Evolutionary conservation across 2,888 invertebrate genomes (phyloP).

Genomic region (Sinopyrophorus schimmeli): DNA sequence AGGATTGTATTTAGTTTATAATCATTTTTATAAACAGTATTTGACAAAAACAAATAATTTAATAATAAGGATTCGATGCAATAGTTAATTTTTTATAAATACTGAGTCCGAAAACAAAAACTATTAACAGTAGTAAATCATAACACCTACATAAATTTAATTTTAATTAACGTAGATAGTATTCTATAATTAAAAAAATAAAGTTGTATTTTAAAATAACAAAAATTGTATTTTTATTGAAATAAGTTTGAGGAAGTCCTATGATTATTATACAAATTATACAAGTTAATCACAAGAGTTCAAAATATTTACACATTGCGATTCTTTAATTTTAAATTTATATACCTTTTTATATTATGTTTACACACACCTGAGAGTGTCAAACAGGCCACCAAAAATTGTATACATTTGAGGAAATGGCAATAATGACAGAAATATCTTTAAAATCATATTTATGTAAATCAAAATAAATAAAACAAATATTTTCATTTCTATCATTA

Average conservation of each 20-base stretch:
- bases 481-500: too few species aligned
- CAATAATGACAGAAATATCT: conserved; percentile 12
- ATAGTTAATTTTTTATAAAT: too few species aligned
- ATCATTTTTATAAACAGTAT: too few species aligned
- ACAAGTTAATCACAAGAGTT: conserved; percentile 41
- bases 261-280: conserved; percentile 44
- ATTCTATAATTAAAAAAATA: background rate
- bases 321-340: conserved; percentile 5
- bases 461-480: too few species aligned
- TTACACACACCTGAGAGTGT: conserved; percentile 36
- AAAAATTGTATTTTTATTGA: conserved; percentile 12
- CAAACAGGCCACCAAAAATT: conserved; percentile 40
- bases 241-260: conserved; percentile 41
- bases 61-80: too few species aligned
- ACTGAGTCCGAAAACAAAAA: too few species aligned
- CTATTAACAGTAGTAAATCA: too few species aligned
- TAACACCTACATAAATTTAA: too few species aligned
- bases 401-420: conserved; percentile 35
- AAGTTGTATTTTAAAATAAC: background rate
- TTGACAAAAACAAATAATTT: too few species aligned
- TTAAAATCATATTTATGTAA: too few species aligned
- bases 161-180: background rate
- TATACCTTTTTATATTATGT: conserved; percentile 3
- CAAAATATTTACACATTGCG: conserved; percentile 36
- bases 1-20: too few species aligned